These are phyloP conservation scores for Thecophora atra DNA, from an alignment of 2,888 invertebrate genomes.

Conservation along the genomic window DNA sequence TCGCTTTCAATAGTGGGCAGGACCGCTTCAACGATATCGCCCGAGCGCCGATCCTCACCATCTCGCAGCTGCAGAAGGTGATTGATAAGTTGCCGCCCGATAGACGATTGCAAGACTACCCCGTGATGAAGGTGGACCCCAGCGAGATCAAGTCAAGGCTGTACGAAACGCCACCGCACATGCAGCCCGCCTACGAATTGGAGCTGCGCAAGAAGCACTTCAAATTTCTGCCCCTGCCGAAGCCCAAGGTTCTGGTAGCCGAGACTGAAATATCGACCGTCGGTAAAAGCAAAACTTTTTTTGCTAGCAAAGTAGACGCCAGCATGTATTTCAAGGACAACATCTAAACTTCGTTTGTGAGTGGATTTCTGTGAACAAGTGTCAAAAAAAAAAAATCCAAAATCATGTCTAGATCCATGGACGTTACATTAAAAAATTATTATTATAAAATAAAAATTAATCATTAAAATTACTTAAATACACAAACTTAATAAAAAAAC, in stretches of 20 bases:
- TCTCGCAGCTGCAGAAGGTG: slow-evolving; percentile 47
- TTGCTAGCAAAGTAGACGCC: not conserved
- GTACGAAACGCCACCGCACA: slow-evolving; percentile 49
- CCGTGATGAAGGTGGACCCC: slow-evolving; percentile 42
- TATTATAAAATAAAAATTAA: too few species aligned
- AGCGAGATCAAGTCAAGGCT: slow-evolving; percentile 48
- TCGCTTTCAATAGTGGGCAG: slow-evolving; percentile 58
- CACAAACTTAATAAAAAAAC: too few species aligned
- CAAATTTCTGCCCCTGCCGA: slow-evolving; percentile 58
- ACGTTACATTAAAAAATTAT: too few species aligned
- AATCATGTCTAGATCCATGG: too few species aligned
- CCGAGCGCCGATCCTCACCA: slow-evolving; percentile 49
- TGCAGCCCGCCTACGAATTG: slow-evolving; percentile 48
- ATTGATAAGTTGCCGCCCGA: slow-evolving; percentile 49
- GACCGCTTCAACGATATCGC: slow-evolving; percentile 56
- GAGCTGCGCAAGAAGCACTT: slow-evolving; percentile 55
- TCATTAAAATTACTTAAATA: too few species aligned
- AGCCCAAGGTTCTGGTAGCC: slow-evolving; percentile 54
- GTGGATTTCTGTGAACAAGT: too few species aligned
- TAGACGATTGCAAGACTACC: slow-evolving; percentile 50
- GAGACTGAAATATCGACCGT: slow-evolving; percentile 49
- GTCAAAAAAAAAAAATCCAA: too few species aligned
- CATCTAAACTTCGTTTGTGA: not conserved
- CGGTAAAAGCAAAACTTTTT: not conserved
- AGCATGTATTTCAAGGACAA: not conserved